Evolutionary conservation across 2,888 invertebrate species (phyloP).

Genomic region (Agonopterix heracliana): DNA sequence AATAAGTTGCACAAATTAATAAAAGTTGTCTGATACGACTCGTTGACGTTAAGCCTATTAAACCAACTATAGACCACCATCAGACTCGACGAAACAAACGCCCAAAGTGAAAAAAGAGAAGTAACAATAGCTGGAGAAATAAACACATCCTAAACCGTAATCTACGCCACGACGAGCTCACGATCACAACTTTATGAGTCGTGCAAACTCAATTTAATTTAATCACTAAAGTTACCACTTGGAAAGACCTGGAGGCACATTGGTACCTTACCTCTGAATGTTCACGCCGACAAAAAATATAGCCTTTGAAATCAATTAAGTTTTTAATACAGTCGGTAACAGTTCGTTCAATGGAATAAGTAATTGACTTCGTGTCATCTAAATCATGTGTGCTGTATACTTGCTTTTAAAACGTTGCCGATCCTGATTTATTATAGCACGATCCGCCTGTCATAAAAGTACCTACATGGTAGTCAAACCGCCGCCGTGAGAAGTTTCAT

Average conservation of each 20-base stretch:
- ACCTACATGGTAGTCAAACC: not conserved
- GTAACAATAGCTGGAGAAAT: no score
- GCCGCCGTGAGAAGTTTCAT: no score
- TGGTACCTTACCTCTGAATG: slow-evolving; percentile 9
- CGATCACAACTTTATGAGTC: slow-evolving; percentile 16
- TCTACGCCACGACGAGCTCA: not conserved
- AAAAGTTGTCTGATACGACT: no score
- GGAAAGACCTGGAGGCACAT: not conserved
- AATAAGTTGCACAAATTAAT: no score
- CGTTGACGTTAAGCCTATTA: slow-evolving; percentile 13
- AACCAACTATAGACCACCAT: slow-evolving; percentile 17
- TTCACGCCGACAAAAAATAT: slow-evolving; percentile 41
- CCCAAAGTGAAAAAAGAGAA: slow-evolving; percentile 14
- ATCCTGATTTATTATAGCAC: slow-evolving; percentile 3
- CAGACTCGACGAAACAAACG: no score
- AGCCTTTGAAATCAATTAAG: slow-evolving; percentile 55
- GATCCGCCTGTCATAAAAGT: not conserved
- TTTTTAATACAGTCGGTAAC: slow-evolving; percentile 35
- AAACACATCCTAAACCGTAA: no score
- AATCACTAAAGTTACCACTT: slow-evolving; percentile 15
- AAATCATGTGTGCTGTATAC: slow-evolving; percentile 28
- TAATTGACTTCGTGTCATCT: slow-evolving; percentile 43
- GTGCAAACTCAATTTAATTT: slow-evolving; percentile 21
- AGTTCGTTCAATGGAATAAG: slow-evolving; percentile 33
- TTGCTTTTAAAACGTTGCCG: not conserved